A percentile compares a stretch with the other conserved stretches of the same genome.
phyloP scores from a whole-genome alignment of 1,140 invertebrate genomes.

The Globodera ellingtonae region DNA sequence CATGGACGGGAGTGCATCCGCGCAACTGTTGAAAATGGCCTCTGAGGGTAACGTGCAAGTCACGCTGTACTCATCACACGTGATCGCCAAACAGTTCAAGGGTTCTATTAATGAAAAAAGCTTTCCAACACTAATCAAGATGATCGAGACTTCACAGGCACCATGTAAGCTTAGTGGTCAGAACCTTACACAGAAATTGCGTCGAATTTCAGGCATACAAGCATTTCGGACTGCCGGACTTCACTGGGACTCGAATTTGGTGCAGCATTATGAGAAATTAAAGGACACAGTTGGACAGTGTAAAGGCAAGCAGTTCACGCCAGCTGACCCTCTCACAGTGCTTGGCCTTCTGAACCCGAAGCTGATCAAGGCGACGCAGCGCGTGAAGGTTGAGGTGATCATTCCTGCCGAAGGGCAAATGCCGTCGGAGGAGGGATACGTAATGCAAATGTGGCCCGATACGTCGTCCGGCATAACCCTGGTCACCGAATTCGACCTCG shows the following conservation, averaged over 20 bases:
- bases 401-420: not conserved
- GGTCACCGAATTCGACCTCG: not conserved
- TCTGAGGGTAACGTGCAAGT: not conserved
- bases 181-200: not conserved
- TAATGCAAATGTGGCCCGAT: not conserved
- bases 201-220: not conserved
- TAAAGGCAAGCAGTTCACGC: conserved; percentile 7
- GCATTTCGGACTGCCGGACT: not conserved
- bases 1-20: conserved; percentile 7
- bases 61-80: conserved; percentile 17
- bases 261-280: conserved; percentile 1
- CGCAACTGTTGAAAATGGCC: conserved; percentile 3
- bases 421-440: not conserved
- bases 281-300: not conserved
- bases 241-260: conserved; percentile 8
- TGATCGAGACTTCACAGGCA: not conserved
- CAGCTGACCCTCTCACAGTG: conserved; percentile 16
- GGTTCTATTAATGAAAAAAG: not conserved
- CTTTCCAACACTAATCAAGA: not conserved
- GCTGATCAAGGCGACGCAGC: not conserved
- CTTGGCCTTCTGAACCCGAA: not conserved
- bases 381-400: not conserved
- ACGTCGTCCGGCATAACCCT: not conserved
- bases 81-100: conserved; percentile 6
- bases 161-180: not conserved